phyloP scores from a whole-genome alignment of 2,113 vertebrate species.

The Danionella cerebrum region DNA sequence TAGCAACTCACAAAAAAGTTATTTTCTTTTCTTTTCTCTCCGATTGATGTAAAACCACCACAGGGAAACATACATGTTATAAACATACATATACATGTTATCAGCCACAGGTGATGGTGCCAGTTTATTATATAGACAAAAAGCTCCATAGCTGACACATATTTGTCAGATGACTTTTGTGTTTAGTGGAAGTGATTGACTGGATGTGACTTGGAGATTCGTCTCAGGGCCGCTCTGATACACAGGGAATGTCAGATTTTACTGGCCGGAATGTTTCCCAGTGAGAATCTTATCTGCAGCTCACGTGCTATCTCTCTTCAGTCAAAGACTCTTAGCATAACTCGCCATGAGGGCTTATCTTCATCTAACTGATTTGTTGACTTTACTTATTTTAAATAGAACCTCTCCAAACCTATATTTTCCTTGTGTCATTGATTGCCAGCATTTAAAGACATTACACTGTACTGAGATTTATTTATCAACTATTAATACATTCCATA shows the following conservation, averaged over 20 bases:
- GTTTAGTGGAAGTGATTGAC: background rate
- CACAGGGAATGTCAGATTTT: background rate
- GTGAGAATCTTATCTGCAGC: conserved; percentile 5
- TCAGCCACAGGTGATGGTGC: background rate
- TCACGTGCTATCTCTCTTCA: conserved; percentile 4
- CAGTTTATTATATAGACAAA: background rate
- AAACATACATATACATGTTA: too few species aligned
- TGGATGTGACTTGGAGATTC: background rate
- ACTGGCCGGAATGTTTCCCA: background rate
- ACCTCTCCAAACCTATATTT: background rate
- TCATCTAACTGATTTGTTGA: background rate
- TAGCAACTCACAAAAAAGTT: too few species aligned
- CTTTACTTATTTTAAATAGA: background rate
- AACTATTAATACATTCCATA: background rate
- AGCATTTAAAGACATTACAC: too few species aligned
- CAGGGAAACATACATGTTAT: too few species aligned
- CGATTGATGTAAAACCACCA: too few species aligned
- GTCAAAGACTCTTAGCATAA: conserved; percentile 7
- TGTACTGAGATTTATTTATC: too few species aligned
- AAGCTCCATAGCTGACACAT: background rate
- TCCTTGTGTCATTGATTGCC: background rate
- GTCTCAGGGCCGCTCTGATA: conserved; percentile 13
- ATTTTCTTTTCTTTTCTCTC: too few species aligned
- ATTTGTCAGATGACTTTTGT: background rate
- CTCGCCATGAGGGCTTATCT: conserved; percentile 11